Percentiles rank a stretch among this genome's conserved stretches.
These are phyloP conservation scores for Dermatemys mawii DNA, from an alignment of 2,113 vertebrate species.

Conservation along the genomic window DNA sequence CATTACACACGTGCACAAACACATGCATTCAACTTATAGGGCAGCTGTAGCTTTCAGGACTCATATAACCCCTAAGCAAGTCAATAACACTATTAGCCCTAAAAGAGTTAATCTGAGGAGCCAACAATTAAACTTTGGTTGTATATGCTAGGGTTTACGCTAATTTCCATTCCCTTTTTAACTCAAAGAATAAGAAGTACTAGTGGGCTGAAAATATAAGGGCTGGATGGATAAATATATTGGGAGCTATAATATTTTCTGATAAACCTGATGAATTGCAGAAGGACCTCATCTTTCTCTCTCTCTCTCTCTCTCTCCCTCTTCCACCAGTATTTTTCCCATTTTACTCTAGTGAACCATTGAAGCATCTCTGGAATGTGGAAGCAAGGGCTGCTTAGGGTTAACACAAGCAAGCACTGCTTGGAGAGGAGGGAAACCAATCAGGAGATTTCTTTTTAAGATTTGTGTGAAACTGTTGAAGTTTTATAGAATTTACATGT, in stretches of 20 bases:
- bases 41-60: neutral
- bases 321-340: neutral
- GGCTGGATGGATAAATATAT: neutral
- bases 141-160: neutral
- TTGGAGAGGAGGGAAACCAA: neutral
- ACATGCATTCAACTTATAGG: neutral
- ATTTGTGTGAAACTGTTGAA: neutral
- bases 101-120: neutral
- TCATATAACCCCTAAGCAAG: neutral
- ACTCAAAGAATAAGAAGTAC: neutral
- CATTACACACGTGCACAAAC: neutral
- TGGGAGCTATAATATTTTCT: neutral
- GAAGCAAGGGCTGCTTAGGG: neutral
- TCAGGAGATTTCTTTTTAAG: neutral
- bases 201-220: neutral
- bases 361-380: neutral
- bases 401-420: neutral
- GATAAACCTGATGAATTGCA: neutral
- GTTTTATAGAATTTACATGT: neutral
- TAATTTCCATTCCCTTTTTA: neutral
- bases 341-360: neutral
- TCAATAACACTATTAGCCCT: neutral
- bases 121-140: neutral
- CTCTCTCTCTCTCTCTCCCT: neutral
- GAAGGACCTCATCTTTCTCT: neutral